A percentile compares a stretch with the other conserved stretches of the same genome.
phyloP scores from a whole-genome alignment of 2,797 vertebrate species.

The Tadarida brasiliensis region DNA sequence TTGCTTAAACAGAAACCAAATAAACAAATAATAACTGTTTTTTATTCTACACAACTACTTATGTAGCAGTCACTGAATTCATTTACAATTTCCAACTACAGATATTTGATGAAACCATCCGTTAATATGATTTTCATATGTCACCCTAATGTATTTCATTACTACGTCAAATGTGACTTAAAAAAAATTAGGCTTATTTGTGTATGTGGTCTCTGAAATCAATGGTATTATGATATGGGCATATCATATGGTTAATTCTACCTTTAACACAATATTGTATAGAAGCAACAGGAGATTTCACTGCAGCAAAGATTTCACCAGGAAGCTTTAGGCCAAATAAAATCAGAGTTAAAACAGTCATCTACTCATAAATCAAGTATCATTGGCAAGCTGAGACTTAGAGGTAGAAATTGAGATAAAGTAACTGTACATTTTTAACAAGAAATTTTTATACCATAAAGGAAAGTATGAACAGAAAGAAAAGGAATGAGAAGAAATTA shows the following conservation, averaged over 20 bases:
- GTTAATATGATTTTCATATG: conserved; percentile 42
- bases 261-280: neutral
- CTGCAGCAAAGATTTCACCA: conserved; percentile 44
- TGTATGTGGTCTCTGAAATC: conserved; percentile 17
- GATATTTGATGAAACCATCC: conserved; percentile 35
- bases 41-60: conserved; percentile 48
- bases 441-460: conserved; percentile 42
- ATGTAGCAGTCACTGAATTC: conserved; percentile 1
- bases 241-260: conserved; percentile 29
- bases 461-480: conserved; percentile 28
- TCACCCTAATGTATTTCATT: conserved; percentile 15
- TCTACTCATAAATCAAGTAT: conserved; percentile 34
- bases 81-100: conserved; percentile 58
- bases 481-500: conserved; percentile 6
- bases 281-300: conserved; percentile 38
- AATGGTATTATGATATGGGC: neutral
- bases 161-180: conserved; percentile 6
- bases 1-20: conserved; percentile 67
- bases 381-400: conserved; percentile 20
- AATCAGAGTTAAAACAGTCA: conserved; percentile 61
- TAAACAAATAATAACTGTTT: conserved; percentile 59
- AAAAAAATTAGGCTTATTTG: neutral
- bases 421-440: neutral
- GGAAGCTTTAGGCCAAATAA: conserved; percentile 61
- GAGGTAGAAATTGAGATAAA: conserved; percentile 44